phyloP scores from a whole-genome alignment of 2,888 invertebrate genomes.

The Macrophya annulata region DNA sequence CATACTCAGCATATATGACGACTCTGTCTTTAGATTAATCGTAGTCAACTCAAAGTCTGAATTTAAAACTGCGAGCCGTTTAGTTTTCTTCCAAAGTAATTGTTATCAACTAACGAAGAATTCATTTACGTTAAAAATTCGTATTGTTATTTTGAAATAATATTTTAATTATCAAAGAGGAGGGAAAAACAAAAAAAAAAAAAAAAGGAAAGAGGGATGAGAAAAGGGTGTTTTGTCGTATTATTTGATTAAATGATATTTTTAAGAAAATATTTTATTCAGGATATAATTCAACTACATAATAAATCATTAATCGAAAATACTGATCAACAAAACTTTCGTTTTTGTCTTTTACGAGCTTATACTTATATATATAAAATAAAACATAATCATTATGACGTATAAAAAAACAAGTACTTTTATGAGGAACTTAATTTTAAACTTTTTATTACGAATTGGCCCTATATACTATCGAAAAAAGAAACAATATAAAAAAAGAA shows the following conservation, averaged over 20 bases:
- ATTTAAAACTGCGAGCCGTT: not conserved
- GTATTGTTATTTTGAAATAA: not conserved
- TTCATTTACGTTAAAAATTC: not conserved
- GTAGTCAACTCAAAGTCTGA: not conserved
- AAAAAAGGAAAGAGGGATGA: not conserved
- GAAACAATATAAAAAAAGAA: too few relatives aligned
- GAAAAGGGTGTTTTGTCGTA: not conserved
- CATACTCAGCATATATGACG: not conserved
- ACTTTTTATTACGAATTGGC: constrained; percentile 1
- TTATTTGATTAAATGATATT: not conserved
- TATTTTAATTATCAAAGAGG: not conserved
- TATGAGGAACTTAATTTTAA: not conserved
- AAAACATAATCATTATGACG: not conserved
- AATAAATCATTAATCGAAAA: constrained; percentile 9
- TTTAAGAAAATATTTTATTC: constrained; percentile 46
- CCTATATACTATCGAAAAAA: not conserved
- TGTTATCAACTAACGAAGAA: not conserved
- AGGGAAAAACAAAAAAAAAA: not conserved
- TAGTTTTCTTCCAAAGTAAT: too few relatives aligned
- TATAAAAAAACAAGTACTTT: constrained; percentile 17
- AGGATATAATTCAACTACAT: not conserved
- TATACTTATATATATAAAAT: not conserved
- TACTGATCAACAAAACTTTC: not conserved
- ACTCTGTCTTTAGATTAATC: not conserved
- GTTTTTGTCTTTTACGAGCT: not conserved